Base-by-base conservation (phyloP, 2,797 vertebrate genomes). In the Anolis apletophallus region DNA sequence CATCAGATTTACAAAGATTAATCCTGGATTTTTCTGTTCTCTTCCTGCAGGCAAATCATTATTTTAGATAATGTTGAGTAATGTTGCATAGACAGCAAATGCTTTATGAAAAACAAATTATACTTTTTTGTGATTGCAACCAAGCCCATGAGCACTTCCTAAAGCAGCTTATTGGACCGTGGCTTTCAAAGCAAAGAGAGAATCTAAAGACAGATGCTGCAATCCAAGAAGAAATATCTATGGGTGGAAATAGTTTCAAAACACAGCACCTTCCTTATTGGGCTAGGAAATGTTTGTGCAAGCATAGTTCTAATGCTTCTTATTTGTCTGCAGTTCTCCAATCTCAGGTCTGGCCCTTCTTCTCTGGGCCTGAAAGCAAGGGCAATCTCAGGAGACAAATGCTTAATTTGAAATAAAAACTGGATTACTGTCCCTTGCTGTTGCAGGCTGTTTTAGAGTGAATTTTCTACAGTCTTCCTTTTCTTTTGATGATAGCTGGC, bases 1-100 rank as follows among this genome's bases (percentile, higher is more conserved):
- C 26, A 82, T 81, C 52, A 57, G 57, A 75, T 86, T 87, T 54
- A 52, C 19, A 46, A 57, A 76, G 19, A 75, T 81, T 55, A 55
- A 55, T 74, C 68, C 40, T 85, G 55, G 77, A 59, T 85, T 73
- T 50, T 74, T 80, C n/a, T 74, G 21, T 34, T 80, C 8, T 80
- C 26, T 55, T 76, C 26, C 36, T 40, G 29, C 40, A 57, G 61
- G 29, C 16, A 40, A 82, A 77, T 76, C 2, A 3, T 74, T 36
- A 74, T 74, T 86, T 68, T 32, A 75, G 29, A 40, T 17, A 68
- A 19, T 75, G 81, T 19, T 86, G n/a, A 36, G 29, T n/a, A 11
- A 75, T 32, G 17, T 81, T 50, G 32, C 50, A 54, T n/a, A 12
- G 40, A 64, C 9, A 52, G 59, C 71, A 34, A 10, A 77, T 81